Conservation (phyloP, 2,888 invertebrate genomes). For the Notocelia uddmanniana region DNA sequence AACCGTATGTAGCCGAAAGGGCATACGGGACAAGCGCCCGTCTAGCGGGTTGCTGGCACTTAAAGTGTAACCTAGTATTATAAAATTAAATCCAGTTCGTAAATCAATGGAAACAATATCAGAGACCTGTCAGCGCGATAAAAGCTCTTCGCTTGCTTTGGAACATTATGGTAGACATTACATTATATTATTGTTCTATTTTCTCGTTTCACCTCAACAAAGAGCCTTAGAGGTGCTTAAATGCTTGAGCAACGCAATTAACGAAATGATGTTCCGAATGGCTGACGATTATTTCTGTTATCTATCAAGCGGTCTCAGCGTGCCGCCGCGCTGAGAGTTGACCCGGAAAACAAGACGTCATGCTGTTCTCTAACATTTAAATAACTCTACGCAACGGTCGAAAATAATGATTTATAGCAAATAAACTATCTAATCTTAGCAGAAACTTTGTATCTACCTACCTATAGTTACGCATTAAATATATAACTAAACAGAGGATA, state of each 20-base stretch:
- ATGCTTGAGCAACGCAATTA: conserved; percentile 16
- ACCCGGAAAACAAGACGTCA: background rate
- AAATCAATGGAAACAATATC: background rate
- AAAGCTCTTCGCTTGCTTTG: background rate
- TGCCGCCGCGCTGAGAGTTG: background rate
- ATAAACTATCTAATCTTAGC: no score
- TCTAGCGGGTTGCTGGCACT: no score
- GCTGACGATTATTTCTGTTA: conserved; percentile 21
- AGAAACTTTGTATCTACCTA: no score
- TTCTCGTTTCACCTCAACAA: conserved; percentile 16
- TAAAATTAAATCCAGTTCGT: background rate
- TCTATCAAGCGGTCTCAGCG: conserved; percentile 12
- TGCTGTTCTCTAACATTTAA: background rate
- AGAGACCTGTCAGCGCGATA: background rate
- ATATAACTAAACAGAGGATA: no score
- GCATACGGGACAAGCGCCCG: no score
- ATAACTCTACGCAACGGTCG: background rate
- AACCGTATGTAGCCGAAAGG: no score
- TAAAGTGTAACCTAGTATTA: background rate
- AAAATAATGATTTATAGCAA: background rate
- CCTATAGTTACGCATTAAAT: no score
- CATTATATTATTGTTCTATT: no score
- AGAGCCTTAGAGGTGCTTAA: conserved; percentile 6
- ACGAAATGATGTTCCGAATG: conserved; percentile 7
- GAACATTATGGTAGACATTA: background rate